phyloP scores from a whole-genome alignment of 1,140 invertebrate genomes.

The Cydia amplana region DNA sequence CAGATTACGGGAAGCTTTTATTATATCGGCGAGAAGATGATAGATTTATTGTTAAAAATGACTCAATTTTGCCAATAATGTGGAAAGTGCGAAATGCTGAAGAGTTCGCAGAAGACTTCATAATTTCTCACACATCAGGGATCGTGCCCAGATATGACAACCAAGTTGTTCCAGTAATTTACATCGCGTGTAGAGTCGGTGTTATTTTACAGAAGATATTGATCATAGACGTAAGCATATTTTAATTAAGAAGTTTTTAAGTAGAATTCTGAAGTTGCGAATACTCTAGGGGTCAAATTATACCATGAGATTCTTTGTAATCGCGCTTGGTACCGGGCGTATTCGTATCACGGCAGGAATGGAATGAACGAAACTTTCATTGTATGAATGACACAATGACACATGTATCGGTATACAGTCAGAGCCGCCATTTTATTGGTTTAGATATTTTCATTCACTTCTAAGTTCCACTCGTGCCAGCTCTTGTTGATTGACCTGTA shows the following conservation, averaged over 20 bases:
- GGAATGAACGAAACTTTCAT: too few relatives aligned
- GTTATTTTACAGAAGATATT: slow-evolving; percentile 58
- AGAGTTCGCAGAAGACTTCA: slow-evolving; percentile 69
- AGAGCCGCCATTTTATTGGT: too few relatives aligned
- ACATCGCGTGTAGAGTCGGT: slow-evolving; percentile 68
- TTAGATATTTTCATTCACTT: too few relatives aligned
- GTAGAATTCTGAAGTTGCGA: too few relatives aligned
- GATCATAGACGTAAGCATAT: slow-evolving; percentile 62
- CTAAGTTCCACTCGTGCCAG: too few relatives aligned
- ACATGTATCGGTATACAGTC: too few relatives aligned
- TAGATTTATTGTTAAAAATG: slow-evolving; percentile 73
- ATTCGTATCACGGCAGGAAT: too few relatives aligned
- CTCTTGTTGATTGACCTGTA: too few relatives aligned
- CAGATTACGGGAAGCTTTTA: slow-evolving; percentile 68
- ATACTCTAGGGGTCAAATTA: too few relatives aligned
- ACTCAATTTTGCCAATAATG: slow-evolving; percentile 69
- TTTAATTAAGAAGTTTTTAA: neutral
- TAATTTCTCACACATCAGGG: slow-evolving; percentile 60
- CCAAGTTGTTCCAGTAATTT: slow-evolving; percentile 68
- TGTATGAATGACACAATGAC: too few relatives aligned
- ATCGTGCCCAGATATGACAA: slow-evolving; percentile 65
- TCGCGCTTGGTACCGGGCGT: too few relatives aligned
- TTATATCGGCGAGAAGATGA: slow-evolving; percentile 69
- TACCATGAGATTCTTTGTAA: too few relatives aligned
- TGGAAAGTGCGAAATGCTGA: slow-evolving; percentile 68